phyloP scores from a whole-genome alignment of 2,113 vertebrate species.

The Brachypteracias leptosomus region DNA sequence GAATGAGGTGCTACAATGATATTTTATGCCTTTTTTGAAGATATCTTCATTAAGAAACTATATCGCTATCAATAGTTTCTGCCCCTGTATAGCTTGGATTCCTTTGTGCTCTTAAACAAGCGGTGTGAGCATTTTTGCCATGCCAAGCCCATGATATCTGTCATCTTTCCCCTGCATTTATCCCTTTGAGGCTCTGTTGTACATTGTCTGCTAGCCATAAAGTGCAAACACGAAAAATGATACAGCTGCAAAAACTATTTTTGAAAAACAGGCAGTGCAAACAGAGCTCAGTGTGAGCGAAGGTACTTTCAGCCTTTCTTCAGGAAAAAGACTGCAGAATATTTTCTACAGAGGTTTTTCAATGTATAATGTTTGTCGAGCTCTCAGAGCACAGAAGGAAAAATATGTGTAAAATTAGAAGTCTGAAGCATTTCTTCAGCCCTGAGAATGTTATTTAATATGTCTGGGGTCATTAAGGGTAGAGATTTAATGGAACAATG shows the following conservation, averaged over 20 bases:
- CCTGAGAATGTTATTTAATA: constrained; percentile 46
- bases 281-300: neutral
- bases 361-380: neutral
- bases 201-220: neutral
- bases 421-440: constrained; percentile 9
- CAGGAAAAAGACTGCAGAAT: neutral
- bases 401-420: constrained; percentile 24
- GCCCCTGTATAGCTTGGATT: neutral
- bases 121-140: neutral
- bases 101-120: neutral
- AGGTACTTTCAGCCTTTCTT: neutral
- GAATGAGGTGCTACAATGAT: neutral
- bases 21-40: neutral
- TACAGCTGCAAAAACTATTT: constrained; percentile 21
- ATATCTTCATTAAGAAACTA: neutral
- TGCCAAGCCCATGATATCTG: neutral
- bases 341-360: neutral
- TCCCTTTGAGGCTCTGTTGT: neutral
- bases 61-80: neutral
- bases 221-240: constrained; percentile 1
- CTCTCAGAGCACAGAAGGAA: neutral
- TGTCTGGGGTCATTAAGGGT: constrained; percentile 51
- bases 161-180: neutral
- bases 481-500: constrained; percentile 47
- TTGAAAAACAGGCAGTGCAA: neutral